Conservation (phyloP, 1,140 invertebrate species). For the Papilio machaon region DNA sequence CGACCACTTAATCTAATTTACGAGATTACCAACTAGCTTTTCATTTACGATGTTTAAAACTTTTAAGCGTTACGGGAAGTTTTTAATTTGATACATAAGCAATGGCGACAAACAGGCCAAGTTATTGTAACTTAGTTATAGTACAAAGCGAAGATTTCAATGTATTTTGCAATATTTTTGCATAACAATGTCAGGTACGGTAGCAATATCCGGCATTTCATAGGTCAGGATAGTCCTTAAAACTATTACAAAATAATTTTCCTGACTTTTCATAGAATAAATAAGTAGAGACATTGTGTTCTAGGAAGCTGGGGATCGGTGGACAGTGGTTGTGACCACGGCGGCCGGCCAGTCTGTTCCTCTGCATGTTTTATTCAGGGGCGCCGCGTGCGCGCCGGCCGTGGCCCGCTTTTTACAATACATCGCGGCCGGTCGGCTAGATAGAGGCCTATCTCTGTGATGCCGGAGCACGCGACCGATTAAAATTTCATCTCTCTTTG, state of each 20-base stretch:
- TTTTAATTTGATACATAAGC: neutral
- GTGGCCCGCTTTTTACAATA: slow-evolving; percentile 66
- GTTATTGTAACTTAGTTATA: neutral
- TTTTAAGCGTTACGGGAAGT: slow-evolving; percentile 31
- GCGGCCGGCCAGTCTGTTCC: slow-evolving; percentile 37
- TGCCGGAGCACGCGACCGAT: slow-evolving; percentile 73
- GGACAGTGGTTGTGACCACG: slow-evolving; percentile 24
- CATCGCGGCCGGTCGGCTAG: slow-evolving; percentile 46
- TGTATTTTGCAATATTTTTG: neutral
- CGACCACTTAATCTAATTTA: slow-evolving; percentile 50
- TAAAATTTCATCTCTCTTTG: slow-evolving; percentile 79
- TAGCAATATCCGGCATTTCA: neutral
- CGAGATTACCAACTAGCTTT: slow-evolving; percentile 43
- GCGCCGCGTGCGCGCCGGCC: slow-evolving; percentile 44
- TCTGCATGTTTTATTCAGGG: slow-evolving; percentile 65
- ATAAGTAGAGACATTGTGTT: slow-evolving; percentile 40
- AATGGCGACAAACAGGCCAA: neutral
- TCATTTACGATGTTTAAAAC: slow-evolving; percentile 31
- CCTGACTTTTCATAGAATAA: slow-evolving; percentile 15
- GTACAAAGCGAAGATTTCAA: neutral
- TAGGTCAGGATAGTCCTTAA: neutral
- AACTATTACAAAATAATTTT: neutral
- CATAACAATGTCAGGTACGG: neutral
- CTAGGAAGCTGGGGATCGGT: slow-evolving; percentile 41
- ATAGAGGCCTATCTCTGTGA: slow-evolving; percentile 59